Percentiles rank a stretch among this genome's conserved stretches.
Evolutionary conservation across 2,113 vertebrate species (phyloP).

Genomic region (Todiramphus chloris): DNA sequence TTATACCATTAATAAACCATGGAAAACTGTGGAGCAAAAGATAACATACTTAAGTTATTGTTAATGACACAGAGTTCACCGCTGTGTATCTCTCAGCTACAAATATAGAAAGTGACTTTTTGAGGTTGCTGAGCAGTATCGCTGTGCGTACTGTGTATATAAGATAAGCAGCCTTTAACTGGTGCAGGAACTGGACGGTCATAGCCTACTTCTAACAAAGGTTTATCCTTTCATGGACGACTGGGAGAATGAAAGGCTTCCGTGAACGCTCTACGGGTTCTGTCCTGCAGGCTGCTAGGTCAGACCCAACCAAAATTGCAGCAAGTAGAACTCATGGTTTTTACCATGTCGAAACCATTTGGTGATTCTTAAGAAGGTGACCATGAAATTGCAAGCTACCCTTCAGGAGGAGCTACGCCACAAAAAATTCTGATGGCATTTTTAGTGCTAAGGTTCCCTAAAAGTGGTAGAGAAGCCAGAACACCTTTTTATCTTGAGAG

Average conservation of each 20-base stretch:
- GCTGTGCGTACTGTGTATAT: neutral
- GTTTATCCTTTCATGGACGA: neutral
- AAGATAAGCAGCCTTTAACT: conserved; percentile 48
- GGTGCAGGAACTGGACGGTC: neutral
- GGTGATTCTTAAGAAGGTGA: neutral
- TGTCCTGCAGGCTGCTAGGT: neutral
- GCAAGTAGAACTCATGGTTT: neutral
- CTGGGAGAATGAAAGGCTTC: neutral
- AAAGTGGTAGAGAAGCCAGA: neutral
- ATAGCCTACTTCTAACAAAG: neutral
- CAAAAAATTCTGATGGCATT: neutral
- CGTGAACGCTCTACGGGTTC: neutral
- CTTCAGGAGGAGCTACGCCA: neutral
- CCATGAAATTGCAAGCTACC: neutral
- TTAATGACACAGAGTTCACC: conserved; percentile 73
- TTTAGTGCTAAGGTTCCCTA: neutral
- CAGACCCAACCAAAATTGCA: neutral
- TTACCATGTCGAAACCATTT: neutral
- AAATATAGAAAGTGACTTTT: conserved; percentile 75
- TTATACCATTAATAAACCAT: conserved; percentile 79
- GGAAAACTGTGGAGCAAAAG: conserved; percentile 75
- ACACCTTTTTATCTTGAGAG: neutral
- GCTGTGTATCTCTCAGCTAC: conserved; percentile 68
- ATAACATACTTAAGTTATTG: conserved; percentile 79
- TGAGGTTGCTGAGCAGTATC: conserved; percentile 60